A percentile compares a stretch with the other conserved stretches of the same genome.
Evolutionary conservation across 2,797 vertebrate species (phyloP).

Genomic region (Vultur gryphus): DNA sequence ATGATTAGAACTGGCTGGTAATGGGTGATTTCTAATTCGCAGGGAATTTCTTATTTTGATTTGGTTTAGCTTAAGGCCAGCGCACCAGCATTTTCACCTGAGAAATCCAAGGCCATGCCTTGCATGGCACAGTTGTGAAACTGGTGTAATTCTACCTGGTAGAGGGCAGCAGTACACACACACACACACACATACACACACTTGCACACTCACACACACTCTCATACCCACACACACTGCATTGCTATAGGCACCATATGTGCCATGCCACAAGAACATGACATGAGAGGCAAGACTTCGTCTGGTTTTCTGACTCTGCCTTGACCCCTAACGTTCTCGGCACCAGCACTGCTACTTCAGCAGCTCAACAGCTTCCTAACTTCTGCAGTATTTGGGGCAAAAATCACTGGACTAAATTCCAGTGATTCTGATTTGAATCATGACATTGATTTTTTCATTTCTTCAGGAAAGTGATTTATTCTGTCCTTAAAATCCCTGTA

Average conservation of each 20-base stretch:
- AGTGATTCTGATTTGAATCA: background rate
- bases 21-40: background rate
- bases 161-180: background rate
- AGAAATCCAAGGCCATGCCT: background rate
- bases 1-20: background rate
- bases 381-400: background rate
- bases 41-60: background rate
- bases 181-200: rapidly evolving
- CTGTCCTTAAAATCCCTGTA: background rate
- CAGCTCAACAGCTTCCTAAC: background rate
- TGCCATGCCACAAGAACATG: background rate
- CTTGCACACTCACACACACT: background rate
- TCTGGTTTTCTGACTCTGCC: background rate
- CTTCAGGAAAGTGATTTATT: background rate
- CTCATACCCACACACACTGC: background rate
- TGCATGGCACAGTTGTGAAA: background rate
- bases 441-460: slow-evolving; percentile 21
- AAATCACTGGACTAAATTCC: background rate
- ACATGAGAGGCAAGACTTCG: background rate
- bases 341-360: background rate
- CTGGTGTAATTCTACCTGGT: background rate
- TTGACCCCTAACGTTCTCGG: background rate
- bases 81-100: background rate
- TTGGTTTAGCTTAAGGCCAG: background rate
- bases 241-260: background rate